Evolutionary conservation across 2,888 invertebrate genomes (phyloP).

Genomic region (Hololepta plana): DNA sequence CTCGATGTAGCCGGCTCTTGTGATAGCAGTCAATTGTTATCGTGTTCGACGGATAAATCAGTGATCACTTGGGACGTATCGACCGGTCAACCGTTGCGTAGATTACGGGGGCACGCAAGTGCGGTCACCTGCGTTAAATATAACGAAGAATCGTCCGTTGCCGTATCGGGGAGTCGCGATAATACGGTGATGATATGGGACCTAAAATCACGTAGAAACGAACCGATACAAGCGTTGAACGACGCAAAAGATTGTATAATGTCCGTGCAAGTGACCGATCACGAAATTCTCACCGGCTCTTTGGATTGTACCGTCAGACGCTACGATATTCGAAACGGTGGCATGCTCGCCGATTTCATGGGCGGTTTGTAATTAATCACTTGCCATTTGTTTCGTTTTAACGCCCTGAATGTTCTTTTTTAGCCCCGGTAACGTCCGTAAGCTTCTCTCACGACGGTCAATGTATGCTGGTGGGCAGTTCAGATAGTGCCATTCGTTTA

Average conservation of each 20-base stretch:
- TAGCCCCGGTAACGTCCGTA: conserved; percentile 64
- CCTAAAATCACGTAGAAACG: conserved; percentile 42
- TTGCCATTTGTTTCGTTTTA: conserved; percentile 1
- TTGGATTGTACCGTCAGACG: conserved; percentile 73
- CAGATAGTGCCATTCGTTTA: conserved; percentile 65
- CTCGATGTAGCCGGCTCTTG: conserved; percentile 70
- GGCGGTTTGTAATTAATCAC: conserved; percentile 36
- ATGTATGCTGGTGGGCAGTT: conserved; percentile 71
- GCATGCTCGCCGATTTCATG: conserved; percentile 65
- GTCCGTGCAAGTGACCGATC: conserved; percentile 60
- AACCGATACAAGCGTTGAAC: conserved; percentile 64
- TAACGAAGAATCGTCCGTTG: conserved; percentile 89
- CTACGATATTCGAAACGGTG: conserved; percentile 83
- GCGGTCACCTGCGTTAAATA: conserved; percentile 74
- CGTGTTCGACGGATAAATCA: conserved; percentile 82
- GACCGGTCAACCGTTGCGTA: conserved; percentile 66
- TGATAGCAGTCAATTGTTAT: conserved; percentile 83
- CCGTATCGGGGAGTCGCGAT: conserved; percentile 85
- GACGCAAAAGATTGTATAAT: conserved; percentile 90
- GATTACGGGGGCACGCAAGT: conserved; percentile 77
- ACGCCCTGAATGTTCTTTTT: conserved; percentile 7
- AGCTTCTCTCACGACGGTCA: conserved; percentile 84
- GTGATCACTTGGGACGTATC: conserved; percentile 93
- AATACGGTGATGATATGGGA: conserved; percentile 91
- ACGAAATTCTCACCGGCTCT: conserved; percentile 80